Base-by-base conservation (phyloP, 1,140 invertebrate species). In the Spodoptera litura region DNA sequence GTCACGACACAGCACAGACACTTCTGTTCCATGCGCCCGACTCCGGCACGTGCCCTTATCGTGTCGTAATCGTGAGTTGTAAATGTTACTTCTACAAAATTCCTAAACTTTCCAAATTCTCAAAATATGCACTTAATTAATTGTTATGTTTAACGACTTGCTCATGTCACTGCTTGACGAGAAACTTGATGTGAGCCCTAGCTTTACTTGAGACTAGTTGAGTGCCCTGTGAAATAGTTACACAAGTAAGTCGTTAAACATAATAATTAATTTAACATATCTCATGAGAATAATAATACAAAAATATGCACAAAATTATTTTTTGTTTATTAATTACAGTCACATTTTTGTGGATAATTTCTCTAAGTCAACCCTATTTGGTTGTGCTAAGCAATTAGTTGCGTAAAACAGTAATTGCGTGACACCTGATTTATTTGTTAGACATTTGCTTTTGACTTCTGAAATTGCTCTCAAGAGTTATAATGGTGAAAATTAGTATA, bases 1-100 rank as follows among this genome's bases (percentile, higher is more conserved):
- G 91, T 93, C 93, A 94, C 93, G 93, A 94, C 87, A 87, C 71
- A 83, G 68, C 74, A 74, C 82, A 88, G 87, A 92, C 91, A 94
- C 92, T 93, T 93, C 92, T 91, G 92, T 90, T 88, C 72, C 44
- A 79, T 81, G 78, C 64, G 74, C 59, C 25, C 78, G 79, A 83
- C 83, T 68, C 66, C 71, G 81, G 85, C 89, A 87, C 90, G 89
- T 89, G 91, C 90, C 86, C 72, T 53, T 68, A 51, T 79, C 78
- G 71, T 90, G 88, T 87, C 85, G 83, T 85, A 90, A 88, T 83
- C 78, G 74, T 77, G 79, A 84, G 78, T 80, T 81, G 20, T 15
- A 61, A 70, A 70, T 25, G 51, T 53, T 31, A 66, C 6, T 20
- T 64, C 13, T 9, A 64, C 35, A 4, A 49, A 38, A 66, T 49